Evolutionary conservation across 2,797 vertebrate genomes (phyloP).

Genomic region (Eleutherodactylus coqui): DNA sequence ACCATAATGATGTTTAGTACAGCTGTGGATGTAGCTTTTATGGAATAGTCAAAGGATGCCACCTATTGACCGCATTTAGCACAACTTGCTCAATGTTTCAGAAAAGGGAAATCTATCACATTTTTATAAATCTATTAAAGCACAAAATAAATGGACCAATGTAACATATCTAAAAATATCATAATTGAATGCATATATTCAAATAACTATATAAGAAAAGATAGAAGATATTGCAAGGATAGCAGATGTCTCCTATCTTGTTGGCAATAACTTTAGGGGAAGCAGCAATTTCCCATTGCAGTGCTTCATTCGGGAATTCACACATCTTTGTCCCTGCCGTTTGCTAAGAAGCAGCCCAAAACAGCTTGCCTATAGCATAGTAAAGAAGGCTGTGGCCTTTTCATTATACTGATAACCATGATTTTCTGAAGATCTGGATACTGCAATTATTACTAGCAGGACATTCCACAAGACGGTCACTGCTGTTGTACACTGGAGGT

Average conservation of each 20-base stretch:
- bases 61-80: constrained; percentile 47
- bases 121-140: neutral
- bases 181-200: neutral
- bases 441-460: neutral
- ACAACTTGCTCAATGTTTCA: neutral
- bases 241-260: neutral
- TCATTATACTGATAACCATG: too few relatives aligned
- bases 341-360: neutral
- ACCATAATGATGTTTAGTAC: constrained; percentile 35
- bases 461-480: neutral
- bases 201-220: too few relatives aligned
- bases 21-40: neutral
- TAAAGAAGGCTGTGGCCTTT: neutral
- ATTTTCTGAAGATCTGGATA: neutral
- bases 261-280: neutral
- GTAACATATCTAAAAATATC: neutral
- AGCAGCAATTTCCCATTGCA: neutral
- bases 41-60: constrained; percentile 42
- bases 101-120: neutral
- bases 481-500: neutral
- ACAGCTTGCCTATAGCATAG: neutral
- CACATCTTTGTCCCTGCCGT: neutral
- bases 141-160: neutral
- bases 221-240: neutral
- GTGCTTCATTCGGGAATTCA: neutral